Conservation (phyloP, 64 coral and sea anemone species). For the Trachythela sp. region DNA sequence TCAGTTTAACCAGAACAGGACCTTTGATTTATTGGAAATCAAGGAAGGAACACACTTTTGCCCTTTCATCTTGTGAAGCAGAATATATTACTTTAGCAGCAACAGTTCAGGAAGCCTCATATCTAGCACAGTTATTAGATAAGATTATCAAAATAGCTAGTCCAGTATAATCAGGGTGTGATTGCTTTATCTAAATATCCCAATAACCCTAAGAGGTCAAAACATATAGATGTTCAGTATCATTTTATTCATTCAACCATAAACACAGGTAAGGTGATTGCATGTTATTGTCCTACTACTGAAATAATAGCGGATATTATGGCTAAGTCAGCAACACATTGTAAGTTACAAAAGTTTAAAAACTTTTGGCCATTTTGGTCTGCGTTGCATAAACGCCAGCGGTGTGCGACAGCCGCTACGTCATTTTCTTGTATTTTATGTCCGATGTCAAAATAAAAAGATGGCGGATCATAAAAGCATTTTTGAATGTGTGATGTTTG, state of each 20-base stretch:
- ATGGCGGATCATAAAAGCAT: too few relatives aligned
- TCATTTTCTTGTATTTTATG: too few relatives aligned
- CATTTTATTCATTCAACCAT: neutral
- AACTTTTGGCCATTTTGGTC: too few relatives aligned
- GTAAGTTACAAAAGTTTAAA: neutral
- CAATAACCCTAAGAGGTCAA: neutral
- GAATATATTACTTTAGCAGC: constrained; percentile 3
- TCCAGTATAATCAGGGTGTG: neutral
- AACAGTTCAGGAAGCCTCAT: neutral
- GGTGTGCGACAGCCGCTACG: too few relatives aligned
- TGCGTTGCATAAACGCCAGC: too few relatives aligned
- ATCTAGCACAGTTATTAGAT: neutral
- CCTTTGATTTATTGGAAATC: constrained; percentile 2
- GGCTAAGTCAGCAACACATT: neutral
- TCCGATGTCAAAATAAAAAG: too few relatives aligned
- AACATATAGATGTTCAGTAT: constrained; percentile 11
- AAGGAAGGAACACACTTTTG: neutral
- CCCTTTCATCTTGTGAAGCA: constrained; percentile 14
- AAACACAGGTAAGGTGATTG: neutral
- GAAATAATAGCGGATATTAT: neutral
- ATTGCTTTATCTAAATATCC: neutral
- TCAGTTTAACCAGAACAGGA: neutral
- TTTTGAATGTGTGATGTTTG: too few relatives aligned
- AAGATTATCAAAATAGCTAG: neutral
- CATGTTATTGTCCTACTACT: neutral